Evolutionary conservation across 2,888 invertebrate genomes (phyloP).

Genomic region (Limnephilus auricula): DNA sequence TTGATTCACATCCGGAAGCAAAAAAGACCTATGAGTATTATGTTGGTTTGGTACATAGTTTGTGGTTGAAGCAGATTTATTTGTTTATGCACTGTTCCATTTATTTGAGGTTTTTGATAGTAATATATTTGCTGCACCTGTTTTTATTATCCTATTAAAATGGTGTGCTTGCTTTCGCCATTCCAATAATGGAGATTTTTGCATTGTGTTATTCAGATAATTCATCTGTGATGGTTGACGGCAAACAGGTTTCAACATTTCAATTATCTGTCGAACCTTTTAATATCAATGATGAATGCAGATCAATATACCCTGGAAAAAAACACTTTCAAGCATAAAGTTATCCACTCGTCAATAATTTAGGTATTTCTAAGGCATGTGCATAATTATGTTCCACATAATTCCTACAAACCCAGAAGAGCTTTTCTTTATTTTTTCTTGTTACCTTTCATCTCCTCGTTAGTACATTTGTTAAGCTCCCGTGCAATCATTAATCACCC

Average conservation of each 20-base stretch:
- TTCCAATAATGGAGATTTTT: not conserved
- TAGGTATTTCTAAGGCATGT: not conserved
- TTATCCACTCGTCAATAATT: not conserved
- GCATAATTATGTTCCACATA: not conserved
- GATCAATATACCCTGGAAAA: not conserved
- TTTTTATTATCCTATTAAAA: not conserved
- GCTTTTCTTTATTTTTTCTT: not conserved
- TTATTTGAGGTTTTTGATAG: not conserved
- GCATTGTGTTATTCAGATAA: not conserved
- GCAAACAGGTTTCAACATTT: not conserved
- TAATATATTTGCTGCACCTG: not conserved
- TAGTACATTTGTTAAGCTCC: not conserved
- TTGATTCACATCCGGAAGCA: not conserved
- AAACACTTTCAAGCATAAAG: not conserved
- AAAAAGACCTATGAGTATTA: not conserved
- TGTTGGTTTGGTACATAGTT: not conserved
- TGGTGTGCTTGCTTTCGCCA: not conserved
- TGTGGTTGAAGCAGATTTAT: not conserved
- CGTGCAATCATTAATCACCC: not conserved
- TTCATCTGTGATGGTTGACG: not conserved
- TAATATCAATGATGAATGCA: not conserved
- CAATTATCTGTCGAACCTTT: not conserved
- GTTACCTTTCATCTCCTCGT: not conserved
- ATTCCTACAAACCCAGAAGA: not conserved
- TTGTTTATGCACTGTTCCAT: not conserved